A percentile compares a stretch with the other conserved stretches of the same genome.
These are phyloP conservation scores for Eufriesea mexicana DNA, from an alignment of 1,140 invertebrate genomes.

Conservation along the genomic window DNA sequence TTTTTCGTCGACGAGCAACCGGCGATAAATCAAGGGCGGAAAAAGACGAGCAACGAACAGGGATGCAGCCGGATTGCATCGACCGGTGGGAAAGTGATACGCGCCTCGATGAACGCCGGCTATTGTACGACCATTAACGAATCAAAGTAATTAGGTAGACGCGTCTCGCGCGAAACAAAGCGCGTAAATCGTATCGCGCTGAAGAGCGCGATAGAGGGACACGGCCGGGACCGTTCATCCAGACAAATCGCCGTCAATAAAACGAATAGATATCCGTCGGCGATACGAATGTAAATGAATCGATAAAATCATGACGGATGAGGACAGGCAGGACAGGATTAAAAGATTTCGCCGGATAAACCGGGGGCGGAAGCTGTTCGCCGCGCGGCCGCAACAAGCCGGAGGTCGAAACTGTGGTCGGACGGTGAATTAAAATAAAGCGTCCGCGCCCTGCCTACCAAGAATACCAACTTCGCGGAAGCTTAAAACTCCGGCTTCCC, in stretches of 20 bases:
- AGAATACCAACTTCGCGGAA: slow-evolving; percentile 45
- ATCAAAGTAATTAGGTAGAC: slow-evolving; percentile 41
- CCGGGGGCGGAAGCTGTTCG: not conserved
- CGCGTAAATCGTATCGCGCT: slow-evolving; percentile 3
- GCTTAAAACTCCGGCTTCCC: slow-evolving; percentile 15
- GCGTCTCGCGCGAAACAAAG: not conserved
- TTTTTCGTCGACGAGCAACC: not conserved
- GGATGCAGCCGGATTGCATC: no score
- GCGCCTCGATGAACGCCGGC: not conserved
- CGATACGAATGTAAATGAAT: slow-evolving; percentile 43
- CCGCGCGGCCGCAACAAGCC: not conserved
- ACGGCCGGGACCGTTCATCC: not conserved
- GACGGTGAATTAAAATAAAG: slow-evolving; percentile 33
- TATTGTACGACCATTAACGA: slow-evolving; percentile 28
- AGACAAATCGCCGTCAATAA: slow-evolving; percentile 34
- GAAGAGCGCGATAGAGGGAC: not conserved
- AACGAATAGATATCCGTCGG: slow-evolving; percentile 9
- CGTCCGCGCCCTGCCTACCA: not conserved
- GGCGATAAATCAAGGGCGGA: not conserved
- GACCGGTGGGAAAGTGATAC: not conserved
- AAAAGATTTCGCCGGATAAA: slow-evolving; percentile 54
- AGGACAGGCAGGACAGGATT: slow-evolving; percentile 28
- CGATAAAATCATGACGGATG: slow-evolving; percentile 52
- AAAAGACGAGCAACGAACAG: not conserved
- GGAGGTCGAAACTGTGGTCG: not conserved